phyloP scores from a whole-genome alignment of 2,888 invertebrate genomes.

The Octodonta nipae region DNA sequence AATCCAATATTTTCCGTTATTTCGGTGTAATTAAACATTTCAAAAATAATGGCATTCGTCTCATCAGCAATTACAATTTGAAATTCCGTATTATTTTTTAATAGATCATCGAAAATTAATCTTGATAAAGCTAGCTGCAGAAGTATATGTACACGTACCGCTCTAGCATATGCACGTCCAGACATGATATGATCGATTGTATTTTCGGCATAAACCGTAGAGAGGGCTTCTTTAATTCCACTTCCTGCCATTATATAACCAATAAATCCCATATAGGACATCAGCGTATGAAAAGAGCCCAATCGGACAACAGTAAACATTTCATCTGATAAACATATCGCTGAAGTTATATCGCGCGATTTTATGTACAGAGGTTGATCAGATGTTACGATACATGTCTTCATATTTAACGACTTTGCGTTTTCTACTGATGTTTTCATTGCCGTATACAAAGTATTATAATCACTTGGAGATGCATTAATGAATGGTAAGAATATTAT shows the following conservation, averaged over 20 bases:
- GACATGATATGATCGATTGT: background rate
- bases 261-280: background rate
- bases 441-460: background rate
- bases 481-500: background rate
- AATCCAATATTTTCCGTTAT: background rate
- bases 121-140: background rate
- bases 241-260: background rate
- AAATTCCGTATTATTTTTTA: background rate
- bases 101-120: background rate
- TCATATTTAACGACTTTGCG: background rate
- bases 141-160: background rate
- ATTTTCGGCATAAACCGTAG: background rate
- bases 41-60: background rate
- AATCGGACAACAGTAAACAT: background rate
- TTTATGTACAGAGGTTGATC: constrained; percentile 1
- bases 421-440: background rate
- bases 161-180: background rate
- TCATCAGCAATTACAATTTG: background rate
- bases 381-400: background rate
- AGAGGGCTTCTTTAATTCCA: background rate
- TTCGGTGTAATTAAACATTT: too few relatives aligned
- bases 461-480: background rate
- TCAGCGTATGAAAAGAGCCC: background rate
- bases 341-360: background rate
- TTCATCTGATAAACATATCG: background rate